A percentile compares a stretch with the other conserved stretches of the same genome.
phyloP scores from a whole-genome alignment of 2,113 vertebrate genomes.

The Microcebus ravelobensis region DNA sequence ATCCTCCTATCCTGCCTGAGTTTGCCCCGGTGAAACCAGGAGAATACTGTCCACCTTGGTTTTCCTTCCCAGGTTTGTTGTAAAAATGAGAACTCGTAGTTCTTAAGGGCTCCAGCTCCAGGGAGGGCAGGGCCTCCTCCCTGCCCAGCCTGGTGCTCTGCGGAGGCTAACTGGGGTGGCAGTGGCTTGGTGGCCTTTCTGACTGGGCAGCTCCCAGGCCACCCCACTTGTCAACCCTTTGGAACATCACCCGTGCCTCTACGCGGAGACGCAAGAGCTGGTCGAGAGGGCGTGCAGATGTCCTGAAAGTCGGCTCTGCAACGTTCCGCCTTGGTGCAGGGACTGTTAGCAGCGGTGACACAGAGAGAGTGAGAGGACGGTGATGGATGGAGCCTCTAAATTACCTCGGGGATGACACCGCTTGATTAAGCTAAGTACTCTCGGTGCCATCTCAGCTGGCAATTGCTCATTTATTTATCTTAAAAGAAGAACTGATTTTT shows the following conservation, averaged over 20 bases:
- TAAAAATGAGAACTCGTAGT: not conserved
- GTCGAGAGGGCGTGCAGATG: not conserved
- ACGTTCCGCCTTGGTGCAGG: not conserved
- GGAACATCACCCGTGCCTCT: not conserved
- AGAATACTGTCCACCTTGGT: not conserved
- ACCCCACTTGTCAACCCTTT: not conserved
- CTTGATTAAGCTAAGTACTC: conserved; percentile 74
- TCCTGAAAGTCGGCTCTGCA: not conserved
- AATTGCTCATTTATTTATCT: conserved; percentile 66
- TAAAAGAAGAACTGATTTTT: conserved; percentile 31
- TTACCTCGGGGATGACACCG: conserved; percentile 64
- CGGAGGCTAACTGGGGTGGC: rapidly evolving
- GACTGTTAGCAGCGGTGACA: conserved; percentile 47
- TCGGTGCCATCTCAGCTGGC: not conserved
- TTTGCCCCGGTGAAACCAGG: not conserved
- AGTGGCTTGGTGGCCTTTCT: not conserved
- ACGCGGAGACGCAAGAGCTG: not conserved
- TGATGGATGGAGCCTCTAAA: conserved; percentile 60
- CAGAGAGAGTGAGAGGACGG: not conserved
- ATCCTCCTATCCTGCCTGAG: not conserved
- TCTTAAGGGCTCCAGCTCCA: not conserved
- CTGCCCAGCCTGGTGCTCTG: rapidly evolving
- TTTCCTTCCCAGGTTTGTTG: not conserved
- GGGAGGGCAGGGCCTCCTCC: not conserved
- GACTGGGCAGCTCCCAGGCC: not conserved